Evolutionary conservation across 1,140 invertebrate species (phyloP).

Genomic region (Coboldia fuscipes): DNA sequence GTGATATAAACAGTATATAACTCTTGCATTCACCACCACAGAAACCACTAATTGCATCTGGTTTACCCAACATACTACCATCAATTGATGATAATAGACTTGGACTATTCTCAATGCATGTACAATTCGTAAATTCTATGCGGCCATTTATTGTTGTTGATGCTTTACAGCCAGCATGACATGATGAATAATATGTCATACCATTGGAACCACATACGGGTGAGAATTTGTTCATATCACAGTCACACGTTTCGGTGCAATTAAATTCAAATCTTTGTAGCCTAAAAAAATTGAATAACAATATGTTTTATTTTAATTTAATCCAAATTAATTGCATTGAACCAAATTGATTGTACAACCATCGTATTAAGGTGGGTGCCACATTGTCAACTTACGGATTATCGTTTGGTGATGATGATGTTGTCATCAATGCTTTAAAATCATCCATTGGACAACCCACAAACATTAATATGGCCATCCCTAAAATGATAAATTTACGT

Average conservation of each 20-base stretch:
- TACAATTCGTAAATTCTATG: constrained; percentile 52
- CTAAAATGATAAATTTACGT: constrained; percentile 20
- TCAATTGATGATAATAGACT: neutral
- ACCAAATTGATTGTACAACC: too few species aligned
- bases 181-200: constrained; percentile 69
- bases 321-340: too few species aligned
- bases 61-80: neutral
- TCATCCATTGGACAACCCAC: constrained; percentile 71
- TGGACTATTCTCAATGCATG: constrained; percentile 33
- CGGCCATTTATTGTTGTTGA: constrained; percentile 36
- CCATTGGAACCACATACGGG: constrained; percentile 63
- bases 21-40: constrained; percentile 58
- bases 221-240: constrained; percentile 51
- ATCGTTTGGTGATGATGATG: constrained; percentile 7
- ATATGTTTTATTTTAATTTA: neutral
- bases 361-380: too few species aligned
- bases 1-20: constrained; percentile 61
- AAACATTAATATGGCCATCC: constrained; percentile 74
- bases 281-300: neutral
- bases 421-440: constrained; percentile 37
- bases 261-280: constrained; percentile 25
- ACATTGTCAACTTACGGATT: constrained; percentile 1
- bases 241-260: constrained; percentile 45
- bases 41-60: constrained; percentile 39
- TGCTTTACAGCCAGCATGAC: constrained; percentile 65